Base-by-base conservation (phyloP, 2,113 vertebrate species). In the Perca flavescens region DNA sequence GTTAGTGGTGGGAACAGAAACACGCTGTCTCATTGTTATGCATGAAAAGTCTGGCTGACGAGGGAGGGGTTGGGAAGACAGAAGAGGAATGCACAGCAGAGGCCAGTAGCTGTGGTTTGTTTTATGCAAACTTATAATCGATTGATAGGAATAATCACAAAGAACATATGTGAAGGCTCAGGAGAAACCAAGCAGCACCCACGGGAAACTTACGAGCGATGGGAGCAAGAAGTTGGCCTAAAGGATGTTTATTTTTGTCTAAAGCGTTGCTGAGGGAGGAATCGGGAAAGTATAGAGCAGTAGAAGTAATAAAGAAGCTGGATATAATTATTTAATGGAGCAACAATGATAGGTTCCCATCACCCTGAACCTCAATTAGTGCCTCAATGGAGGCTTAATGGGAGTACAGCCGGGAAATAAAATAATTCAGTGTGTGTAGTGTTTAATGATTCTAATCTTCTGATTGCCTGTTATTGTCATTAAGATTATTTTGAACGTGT, bases 21-120 rank as follows among this genome's bases (percentile, higher is more conserved):
- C 36, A n/a, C 78, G 82, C 66, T 82, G 75, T 58, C 85, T 92
- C 90, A 93, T 93, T 93, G 89, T 83, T 86, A 92, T 94, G 88
- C 90, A 92, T 92, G 85, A 83, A 89, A 92, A 85, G 84, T 86
- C 74, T 86, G 77, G 73, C 65, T 34, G 64, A 74, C 49, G 36
- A 77, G 69, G 65, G 56, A 58, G 72, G 69, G 80, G 60, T 22
- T 22, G 77, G 77, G 70, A 52, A 57, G 64, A 85, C 46, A 67
- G 76, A 75, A 17, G 63, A 64, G 25, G 54, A 68, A 49, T 68
- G 70, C 57, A 25, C 9, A 66, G 28, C 64, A 53, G 52, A 66
- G 16, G 60, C 46, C 25, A 15, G 36, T 12, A 56, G 49, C 47
- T n/a, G 21, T 43, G 31, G 34, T 47, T 58, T 58, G 22, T 49